A percentile compares a stretch with the other conserved stretches of the same genome.
These are phyloP conservation scores for Acanthurus tractus DNA, from an alignment of 2,797 vertebrate species.

Conservation along the genomic window DNA sequence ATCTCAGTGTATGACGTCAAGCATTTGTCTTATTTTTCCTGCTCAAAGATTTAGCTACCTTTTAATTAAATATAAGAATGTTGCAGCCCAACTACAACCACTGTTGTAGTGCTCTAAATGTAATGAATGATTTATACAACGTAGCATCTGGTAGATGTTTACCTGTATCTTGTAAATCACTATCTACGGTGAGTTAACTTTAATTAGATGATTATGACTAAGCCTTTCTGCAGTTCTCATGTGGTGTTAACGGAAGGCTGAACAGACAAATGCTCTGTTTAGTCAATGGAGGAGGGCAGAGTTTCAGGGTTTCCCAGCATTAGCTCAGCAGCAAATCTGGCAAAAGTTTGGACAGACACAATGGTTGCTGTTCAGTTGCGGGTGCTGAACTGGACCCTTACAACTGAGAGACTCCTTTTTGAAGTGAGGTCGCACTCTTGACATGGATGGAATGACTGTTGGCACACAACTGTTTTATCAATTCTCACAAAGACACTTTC, in stretches of 20 bases:
- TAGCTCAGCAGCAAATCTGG: conserved; percentile 64
- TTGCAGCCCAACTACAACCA: conserved; percentile 15
- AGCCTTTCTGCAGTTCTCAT: conserved; percentile 53
- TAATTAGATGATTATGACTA: conserved; percentile 52
- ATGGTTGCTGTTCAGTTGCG: conserved; percentile 77
- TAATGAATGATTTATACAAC: conserved; percentile 47
- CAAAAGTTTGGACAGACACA: conserved; percentile 62
- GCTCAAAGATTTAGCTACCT: not conserved
- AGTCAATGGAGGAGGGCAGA: conserved; percentile 56
- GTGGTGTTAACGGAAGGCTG: conserved; percentile 49
- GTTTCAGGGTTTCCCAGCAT: conserved; percentile 70
- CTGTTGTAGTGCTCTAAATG: conserved; percentile 6
- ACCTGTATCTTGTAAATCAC: conserved; percentile 53
- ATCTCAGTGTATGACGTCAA: not conserved
- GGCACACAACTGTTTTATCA: conserved; percentile 51
- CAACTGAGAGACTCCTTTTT: conserved; percentile 40
- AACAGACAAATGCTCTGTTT: conserved; percentile 71
- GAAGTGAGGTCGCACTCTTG: conserved; percentile 45
- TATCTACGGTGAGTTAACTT: conserved; percentile 50
- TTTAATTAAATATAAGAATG: conserved; percentile 20
- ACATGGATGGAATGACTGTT: conserved; percentile 45
- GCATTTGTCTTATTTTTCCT: not conserved
- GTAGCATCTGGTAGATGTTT: conserved; percentile 49
- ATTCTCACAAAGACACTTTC: conserved; percentile 43
- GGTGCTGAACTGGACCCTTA: conserved; percentile 76